These are phyloP conservation scores for Chiloscyllium plagiosum DNA, from an alignment of 2,113 vertebrate species.

Conservation along the genomic window DNA sequence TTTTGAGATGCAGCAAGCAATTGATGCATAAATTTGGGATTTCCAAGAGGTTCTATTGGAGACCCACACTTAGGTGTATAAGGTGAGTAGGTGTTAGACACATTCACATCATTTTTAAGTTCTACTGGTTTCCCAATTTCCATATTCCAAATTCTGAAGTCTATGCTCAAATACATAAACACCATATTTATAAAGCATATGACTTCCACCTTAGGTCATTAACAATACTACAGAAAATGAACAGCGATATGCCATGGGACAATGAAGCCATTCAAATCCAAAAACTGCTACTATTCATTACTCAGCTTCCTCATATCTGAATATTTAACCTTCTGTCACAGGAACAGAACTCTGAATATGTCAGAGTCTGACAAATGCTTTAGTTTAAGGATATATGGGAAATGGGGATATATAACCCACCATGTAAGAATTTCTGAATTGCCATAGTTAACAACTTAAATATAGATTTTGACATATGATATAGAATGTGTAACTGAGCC, in stretches of 20 bases:
- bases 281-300: neutral
- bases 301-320: neutral
- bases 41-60: neutral
- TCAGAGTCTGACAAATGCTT: neutral
- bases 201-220: neutral
- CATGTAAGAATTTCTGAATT: neutral
- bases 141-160: neutral
- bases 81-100: too few species aligned
- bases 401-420: neutral
- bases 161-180: neutral
- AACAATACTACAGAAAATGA: neutral
- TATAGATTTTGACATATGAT: neutral
- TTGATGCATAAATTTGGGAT: neutral
- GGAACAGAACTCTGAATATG: neutral
- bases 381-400: constrained; percentile 24
- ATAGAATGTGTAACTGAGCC: neutral
- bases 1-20: neutral
- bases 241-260: neutral
- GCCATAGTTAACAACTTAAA: neutral
- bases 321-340: constrained; percentile 23
- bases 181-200: too few species aligned
- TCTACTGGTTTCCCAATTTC: neutral
- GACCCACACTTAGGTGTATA: too few species aligned
- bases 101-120: too few species aligned
- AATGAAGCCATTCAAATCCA: neutral